Evolutionary conservation across 2,113 vertebrate species (phyloP), one percentile per base, ranked within the genome.

Genomic region (Mixornis gularis): DNA sequence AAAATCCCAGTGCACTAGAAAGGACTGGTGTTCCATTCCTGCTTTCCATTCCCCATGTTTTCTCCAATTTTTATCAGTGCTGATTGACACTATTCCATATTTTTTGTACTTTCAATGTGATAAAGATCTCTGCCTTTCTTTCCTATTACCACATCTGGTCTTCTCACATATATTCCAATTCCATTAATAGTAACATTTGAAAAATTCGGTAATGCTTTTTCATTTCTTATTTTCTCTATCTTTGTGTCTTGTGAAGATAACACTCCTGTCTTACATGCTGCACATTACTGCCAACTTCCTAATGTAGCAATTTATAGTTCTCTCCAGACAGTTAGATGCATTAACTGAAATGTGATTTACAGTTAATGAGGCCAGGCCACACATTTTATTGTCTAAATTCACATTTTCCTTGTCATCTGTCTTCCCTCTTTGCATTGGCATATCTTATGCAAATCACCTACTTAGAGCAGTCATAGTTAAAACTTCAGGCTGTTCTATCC

Each of bases 361-460:
- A 66, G 64, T 77, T 94, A 93, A 93, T 92, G 77, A 92, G 76
- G 55, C 56, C 43, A 70, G 38, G 59, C 68, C 56, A 74, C 46
- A 56, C 13, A 36, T 63, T 93, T 78, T 90, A 70, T 80, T 92
- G 55, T 70, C 60, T 81, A 85, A 69, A 93, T 92, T 86, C n/a
- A 51, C 56, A 48, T 93, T 93, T 92, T 84, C 7, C 43, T 27
- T 68, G 56, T 84, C 55, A 82, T 88, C 25, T 85, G 14, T 72
- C 58, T 72, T 93, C 59, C 87, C 41, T 62, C 56, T 90, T 53
- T 49, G 9, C 1, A 4, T 17, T 78, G 72, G 17, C 1, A 2
- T 71, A 26, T 48, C 16, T 84, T 72, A 71, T 48, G 58, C 41
- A 93, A 87, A 89, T 91, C 41, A 56, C 5, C 10, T 59, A 43